Evolutionary conservation across 2,113 vertebrate genomes (phyloP).

Genomic region (Sceloporus undulatus): DNA sequence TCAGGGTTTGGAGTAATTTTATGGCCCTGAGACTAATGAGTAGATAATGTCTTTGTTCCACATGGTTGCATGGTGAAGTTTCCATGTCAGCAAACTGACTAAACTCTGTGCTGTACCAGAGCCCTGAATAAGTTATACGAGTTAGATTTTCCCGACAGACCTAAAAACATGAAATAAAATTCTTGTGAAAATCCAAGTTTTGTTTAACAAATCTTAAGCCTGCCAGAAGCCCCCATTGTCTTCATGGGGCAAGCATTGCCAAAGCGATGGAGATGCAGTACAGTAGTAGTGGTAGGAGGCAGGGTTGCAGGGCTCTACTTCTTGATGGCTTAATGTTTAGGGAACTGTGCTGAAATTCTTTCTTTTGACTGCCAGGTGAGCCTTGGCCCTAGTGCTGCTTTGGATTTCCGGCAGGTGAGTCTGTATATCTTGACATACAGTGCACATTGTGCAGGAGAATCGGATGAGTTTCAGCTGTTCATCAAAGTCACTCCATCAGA

Average conservation of each 20-base stretch:
- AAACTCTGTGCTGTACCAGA: too few species aligned
- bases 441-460: conserved; percentile 43
- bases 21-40: background rate
- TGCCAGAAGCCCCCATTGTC: too few species aligned
- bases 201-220: too few species aligned
- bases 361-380: conserved; percentile 66
- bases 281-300: too few species aligned
- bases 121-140: too few species aligned
- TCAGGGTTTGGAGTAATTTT: too few species aligned
- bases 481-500: conserved; percentile 49
- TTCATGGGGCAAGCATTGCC: background rate
- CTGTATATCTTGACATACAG: conserved; percentile 69
- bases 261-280: background rate
- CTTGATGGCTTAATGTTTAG: accelerated
- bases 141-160: too few species aligned
- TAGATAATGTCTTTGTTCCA: background rate
- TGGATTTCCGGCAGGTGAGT: conserved; percentile 68
- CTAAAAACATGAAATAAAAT: too few species aligned
- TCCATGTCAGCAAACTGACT: too few species aligned
- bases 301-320: background rate
- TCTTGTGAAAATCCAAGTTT: too few species aligned
- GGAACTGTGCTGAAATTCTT: accelerated
- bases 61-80: background rate
- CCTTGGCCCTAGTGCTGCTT: conserved; percentile 62
- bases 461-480: conserved; percentile 47